Evolutionary conservation across 2,888 invertebrate species (phyloP).

Genomic region (Drosophila helvetica): DNA sequence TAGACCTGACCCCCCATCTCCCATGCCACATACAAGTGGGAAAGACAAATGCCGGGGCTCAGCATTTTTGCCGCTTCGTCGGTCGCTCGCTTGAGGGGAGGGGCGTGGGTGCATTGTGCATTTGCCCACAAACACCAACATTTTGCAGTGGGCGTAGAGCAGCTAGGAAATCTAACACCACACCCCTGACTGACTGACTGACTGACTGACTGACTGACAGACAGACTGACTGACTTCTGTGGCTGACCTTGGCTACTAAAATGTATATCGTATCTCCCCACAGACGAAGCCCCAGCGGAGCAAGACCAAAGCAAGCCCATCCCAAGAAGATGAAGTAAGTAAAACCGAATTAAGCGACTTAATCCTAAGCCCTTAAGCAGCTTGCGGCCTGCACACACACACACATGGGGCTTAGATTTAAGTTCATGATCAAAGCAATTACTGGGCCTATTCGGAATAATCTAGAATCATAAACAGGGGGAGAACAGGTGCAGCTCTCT

Average conservation of each 20-base stretch:
- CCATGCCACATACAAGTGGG: background rate
- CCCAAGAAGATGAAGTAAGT: slow-evolving; percentile 56
- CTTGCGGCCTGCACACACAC: slow-evolving; percentile 45
- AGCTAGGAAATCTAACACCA: slow-evolving; percentile 62
- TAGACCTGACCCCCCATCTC: slow-evolving; percentile 2
- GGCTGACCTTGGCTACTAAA: slow-evolving; percentile 56
- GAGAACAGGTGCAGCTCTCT: slow-evolving; percentile 31
- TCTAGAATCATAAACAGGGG: slow-evolving; percentile 27
- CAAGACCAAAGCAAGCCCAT: slow-evolving; percentile 32
- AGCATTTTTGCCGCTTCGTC: slow-evolving; percentile 76
- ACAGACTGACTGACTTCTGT: slow-evolving; percentile 43
- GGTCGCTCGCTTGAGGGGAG: background rate
- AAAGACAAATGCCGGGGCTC: slow-evolving; percentile 39
- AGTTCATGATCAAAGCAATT: slow-evolving; percentile 77
- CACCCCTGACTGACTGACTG: slow-evolving; percentile 13
- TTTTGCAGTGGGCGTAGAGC: slow-evolving; percentile 37
- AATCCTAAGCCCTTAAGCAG: slow-evolving; percentile 30
- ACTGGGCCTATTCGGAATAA: slow-evolving; percentile 32
- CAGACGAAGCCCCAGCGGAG: slow-evolving; percentile 53
- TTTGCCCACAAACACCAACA: slow-evolving; percentile 34
- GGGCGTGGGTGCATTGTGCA: background rate
- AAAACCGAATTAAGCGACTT: slow-evolving; percentile 28
- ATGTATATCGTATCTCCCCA: slow-evolving; percentile 25
- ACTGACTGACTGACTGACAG: too few species aligned
- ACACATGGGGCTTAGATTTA: slow-evolving; percentile 49